Evolutionary conservation across 2,888 invertebrate species (phyloP), one percentile per base, ranked within the genome.

Genomic region (Yponomeuta plumbellus): DNA sequence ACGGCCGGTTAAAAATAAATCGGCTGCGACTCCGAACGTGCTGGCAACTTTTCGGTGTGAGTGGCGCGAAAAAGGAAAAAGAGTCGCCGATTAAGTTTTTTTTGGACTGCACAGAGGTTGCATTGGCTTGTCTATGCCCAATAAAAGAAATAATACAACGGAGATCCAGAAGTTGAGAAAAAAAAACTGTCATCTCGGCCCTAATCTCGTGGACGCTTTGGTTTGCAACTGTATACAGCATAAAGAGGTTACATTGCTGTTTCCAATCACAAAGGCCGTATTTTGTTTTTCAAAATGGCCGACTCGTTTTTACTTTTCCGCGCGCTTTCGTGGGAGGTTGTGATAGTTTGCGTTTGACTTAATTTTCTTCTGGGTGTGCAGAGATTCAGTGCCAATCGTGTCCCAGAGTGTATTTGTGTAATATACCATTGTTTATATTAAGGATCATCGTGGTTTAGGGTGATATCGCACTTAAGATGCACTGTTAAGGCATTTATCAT

Each of bases 351-450:
- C 66, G 66, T 44, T 66, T 23, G 66, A 66, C 59, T 58, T 65
- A 22, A 20, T 57, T 59, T 59, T 21, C 21, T 39, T 59, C 17
- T 52, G 57, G 61, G 34, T 66, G n/a, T 44, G 26, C 26, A 26
- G 61, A 63, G 13, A 11, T 26, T 22, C 13, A 64, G 67, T 67
- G 67, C 67, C 67, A 67, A 67, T 59, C 21, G 66, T 21, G 58
- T 39, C 44, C 8, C 20, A 26, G 66, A 52, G 74, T 73, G 74
- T 73, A 73, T 4, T 73, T 17, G 74, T 73, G 74, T 73, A 73
- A 52, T 73, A 76, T 73, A 75, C 76, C 77, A 81, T 82, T 77
- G 73, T 82, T 86, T 87, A 88, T 87, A 87, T 88, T 88, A 88
- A 88, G 87, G 87, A 88, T 88, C 88, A 86, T 84, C 75, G 71